These are phyloP conservation scores for Nomada flava DNA, from an alignment of 2,888 invertebrate genomes.

Conservation along the genomic window DNA sequence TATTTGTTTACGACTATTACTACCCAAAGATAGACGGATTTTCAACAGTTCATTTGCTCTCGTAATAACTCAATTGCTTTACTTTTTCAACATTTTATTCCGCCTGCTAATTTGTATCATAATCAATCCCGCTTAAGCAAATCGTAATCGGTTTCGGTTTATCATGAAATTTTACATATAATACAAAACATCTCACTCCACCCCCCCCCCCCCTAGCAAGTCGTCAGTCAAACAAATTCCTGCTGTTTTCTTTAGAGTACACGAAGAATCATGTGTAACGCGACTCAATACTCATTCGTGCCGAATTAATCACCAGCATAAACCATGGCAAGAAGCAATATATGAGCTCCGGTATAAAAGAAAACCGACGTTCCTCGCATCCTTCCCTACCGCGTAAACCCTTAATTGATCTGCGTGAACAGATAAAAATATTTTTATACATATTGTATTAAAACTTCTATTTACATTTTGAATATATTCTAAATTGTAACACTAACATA, in stretches of 20 bases:
- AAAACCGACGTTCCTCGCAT: background rate
- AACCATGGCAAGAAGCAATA: conserved; percentile 64
- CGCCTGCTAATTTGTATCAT: background rate
- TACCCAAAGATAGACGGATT: conserved; percentile 25
- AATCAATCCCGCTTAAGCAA: conserved; percentile 20
- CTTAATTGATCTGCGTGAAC: conserved; percentile 14
- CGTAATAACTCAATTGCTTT: background rate
- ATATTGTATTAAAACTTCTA: conserved; percentile 40
- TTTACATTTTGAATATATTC: conserved; percentile 46
- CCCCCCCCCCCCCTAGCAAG: conserved; percentile 19
- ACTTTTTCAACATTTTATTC: conserved; percentile 10
- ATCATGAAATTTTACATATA: background rate
- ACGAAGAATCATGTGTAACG: conserved; percentile 10
- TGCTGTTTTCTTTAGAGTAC: conserved; percentile 23
- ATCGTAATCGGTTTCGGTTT: background rate
- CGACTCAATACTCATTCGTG: background rate
- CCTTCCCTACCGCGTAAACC: background rate
- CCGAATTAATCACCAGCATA: conserved; percentile 46
- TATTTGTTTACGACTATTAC: conserved; percentile 21
- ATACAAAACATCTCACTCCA: conserved; percentile 4
- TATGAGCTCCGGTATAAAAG: conserved; percentile 3
- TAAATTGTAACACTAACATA: conserved; percentile 45
- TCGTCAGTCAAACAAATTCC: conserved; percentile 57
- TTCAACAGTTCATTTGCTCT: background rate
- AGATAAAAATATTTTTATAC: conserved; percentile 38